These are phyloP conservation scores for Theonella swinhoei DNA, from an alignment of 37 sponge, comb jelly and placozoan species.

Conservation along the genomic window DNA sequence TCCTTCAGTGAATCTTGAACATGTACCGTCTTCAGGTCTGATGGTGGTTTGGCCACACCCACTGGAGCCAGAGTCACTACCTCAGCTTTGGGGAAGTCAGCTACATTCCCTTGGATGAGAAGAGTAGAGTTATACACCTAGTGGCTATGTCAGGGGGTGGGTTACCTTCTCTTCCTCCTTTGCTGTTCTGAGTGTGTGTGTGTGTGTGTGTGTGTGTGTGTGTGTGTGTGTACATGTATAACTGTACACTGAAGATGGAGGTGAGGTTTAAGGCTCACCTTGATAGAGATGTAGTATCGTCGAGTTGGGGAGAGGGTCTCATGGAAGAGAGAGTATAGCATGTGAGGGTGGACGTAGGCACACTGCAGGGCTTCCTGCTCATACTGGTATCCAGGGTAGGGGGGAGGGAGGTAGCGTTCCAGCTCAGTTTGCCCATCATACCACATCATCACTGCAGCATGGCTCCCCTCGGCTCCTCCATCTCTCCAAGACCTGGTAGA, in stretches of 20 bases:
- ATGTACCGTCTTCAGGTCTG: background rate
- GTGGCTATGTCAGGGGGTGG: too few relatives aligned
- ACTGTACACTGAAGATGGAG: too few relatives aligned
- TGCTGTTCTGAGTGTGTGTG: too few relatives aligned
- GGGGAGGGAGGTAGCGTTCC: constrained; percentile 43
- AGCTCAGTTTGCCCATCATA: constrained; percentile 49
- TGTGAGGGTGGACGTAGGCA: constrained; percentile 55
- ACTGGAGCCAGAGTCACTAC: background rate
- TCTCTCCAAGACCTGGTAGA: background rate
- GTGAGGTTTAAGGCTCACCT: too few relatives aligned
- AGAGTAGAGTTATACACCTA: too few relatives aligned
- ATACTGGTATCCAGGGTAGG: background rate
- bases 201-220: too few relatives aligned
- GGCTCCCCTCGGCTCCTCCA: background rate
- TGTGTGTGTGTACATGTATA: too few relatives aligned
- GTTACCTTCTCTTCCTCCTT: too few relatives aligned
- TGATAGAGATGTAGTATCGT: constrained; percentile 13
- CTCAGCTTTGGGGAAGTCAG: background rate
- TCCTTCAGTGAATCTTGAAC: background rate
- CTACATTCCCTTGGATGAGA: too few relatives aligned
- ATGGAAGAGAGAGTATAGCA: constrained; percentile 58
- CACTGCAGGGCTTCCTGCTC: background rate
- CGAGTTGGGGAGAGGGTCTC: constrained; percentile 53
- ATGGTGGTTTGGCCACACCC: background rate
- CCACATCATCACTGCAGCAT: constrained; percentile 16